Evolutionary conservation across 2,113 vertebrate genomes (phyloP), one percentile per base, ranked within the genome.

Genomic region (Tenrec ecaudatus): DNA sequence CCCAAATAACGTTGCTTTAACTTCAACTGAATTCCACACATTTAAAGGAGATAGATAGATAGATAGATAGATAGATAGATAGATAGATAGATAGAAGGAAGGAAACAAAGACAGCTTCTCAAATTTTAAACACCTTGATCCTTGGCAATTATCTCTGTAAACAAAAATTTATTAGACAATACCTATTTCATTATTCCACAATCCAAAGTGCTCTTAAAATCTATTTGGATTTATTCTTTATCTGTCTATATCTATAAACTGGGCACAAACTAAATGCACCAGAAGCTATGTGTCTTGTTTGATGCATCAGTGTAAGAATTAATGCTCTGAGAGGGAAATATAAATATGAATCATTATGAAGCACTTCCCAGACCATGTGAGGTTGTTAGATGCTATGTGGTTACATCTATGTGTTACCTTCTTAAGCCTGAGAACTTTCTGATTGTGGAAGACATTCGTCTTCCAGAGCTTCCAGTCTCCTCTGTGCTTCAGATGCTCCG

Each of bases 261-360:
- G 88, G 62, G 47, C 79, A 95, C 15, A 76, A 92, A 94, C 29
- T 69, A 90, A 27, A 25, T 31, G 69, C 57, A 91, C 38, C 66
- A 22, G 62, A 94, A 27, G 33, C 6, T 68, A 89, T 33, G 88
- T 90, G 64, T 90, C 69, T 62, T 90, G n/a, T 90, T 91, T 43
- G 33, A 29, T 33, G n/a, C 17, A 43, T 86, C 3, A 95, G 3
- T 80, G 25, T 88, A n/a, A n/a, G n/a, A n/a, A 92, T 62, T 43
- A 89, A 60, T 4, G 77, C n/a, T 94, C 82, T 68, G 11, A 66
- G 7, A 60, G 40, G 53, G 53, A 86, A 79, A 73, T 58, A 71
- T 77, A 47, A 60, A 79, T 79, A 33, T 27, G 23, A 78, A 15
- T 66, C 68, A 75, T 57, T 75, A 69, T 4, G 40, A 8, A 22